Evolutionary conservation across 23 tunicate species (phyloP).

Genomic region (Diplosoma virens): DNA sequence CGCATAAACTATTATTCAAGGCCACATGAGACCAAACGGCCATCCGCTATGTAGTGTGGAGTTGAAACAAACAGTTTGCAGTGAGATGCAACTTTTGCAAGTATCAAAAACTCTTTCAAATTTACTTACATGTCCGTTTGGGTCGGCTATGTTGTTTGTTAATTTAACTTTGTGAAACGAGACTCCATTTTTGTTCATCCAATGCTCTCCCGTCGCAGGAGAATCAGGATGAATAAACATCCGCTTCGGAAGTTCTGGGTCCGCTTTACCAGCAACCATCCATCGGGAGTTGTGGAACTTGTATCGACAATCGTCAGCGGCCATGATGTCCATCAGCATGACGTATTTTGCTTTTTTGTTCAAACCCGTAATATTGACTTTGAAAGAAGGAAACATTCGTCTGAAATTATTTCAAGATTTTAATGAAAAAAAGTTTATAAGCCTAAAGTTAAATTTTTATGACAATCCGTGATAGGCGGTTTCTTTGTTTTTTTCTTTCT

Average conservation of each 20-base stretch:
- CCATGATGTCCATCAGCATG: constrained; percentile 96
- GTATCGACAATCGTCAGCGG: constrained; percentile 89
- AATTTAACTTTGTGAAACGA: constrained; percentile 95
- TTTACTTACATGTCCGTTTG: constrained; percentile 93
- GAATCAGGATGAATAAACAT: constrained; percentile 96
- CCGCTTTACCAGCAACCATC: constrained; percentile 99
- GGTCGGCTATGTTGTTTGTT: constrained; percentile 95
- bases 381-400: constrained; percentile 96
- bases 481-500: no score
- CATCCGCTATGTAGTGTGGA: no score
- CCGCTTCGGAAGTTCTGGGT: constrained; percentile 89
- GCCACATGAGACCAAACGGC: no score
- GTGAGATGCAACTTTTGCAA: neutral
- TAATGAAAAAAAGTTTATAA: no score
- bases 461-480: no score
- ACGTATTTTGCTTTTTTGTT: constrained; percentile 91
- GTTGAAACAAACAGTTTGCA: neutral
- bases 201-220: constrained; percentile 89
- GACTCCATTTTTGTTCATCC: constrained; percentile 96
- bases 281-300: constrained; percentile 95
- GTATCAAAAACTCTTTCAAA: no score
- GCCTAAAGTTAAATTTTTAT: no score
- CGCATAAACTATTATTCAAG: no score
- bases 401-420: no score
- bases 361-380: constrained; percentile 78